A percentile compares a stretch with the other conserved stretches of the same genome.
Evolutionary conservation across 2,888 invertebrate genomes (phyloP).

Genomic region (Epinotia brunnichana): DNA sequence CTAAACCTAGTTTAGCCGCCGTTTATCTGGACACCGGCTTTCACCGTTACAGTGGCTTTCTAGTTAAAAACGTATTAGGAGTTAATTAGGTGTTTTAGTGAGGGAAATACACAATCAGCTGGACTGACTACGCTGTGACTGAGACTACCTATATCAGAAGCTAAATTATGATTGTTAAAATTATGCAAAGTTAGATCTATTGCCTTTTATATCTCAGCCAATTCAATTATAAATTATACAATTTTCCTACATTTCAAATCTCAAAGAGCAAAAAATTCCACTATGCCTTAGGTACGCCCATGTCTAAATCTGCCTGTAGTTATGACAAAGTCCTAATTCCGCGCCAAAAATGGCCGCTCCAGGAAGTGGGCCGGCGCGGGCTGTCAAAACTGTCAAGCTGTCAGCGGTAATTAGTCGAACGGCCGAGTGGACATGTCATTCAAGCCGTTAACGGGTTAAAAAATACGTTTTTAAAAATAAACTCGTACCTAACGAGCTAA

Average conservation of each 20-base stretch:
- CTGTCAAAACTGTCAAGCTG: conserved; percentile 33
- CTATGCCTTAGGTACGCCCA: too few species aligned
- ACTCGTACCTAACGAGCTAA: background rate
- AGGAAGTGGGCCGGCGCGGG: conserved; percentile 14
- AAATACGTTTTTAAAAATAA: conserved; percentile 5
- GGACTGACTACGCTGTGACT: too few species aligned
- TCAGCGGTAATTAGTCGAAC: conserved; percentile 31
- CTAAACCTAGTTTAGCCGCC: conserved; percentile 36
- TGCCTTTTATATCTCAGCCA: too few species aligned
- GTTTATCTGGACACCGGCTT: conserved; percentile 31
- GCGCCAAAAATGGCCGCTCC: conserved; percentile 12
- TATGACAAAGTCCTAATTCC: background rate
- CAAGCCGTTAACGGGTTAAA: conserved; percentile 5
- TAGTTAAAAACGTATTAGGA: conserved; percentile 18
- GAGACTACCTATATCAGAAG: too few species aligned
- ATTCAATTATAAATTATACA: too few species aligned
- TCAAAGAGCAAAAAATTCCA: too few species aligned
- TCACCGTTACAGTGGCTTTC: conserved; percentile 24
- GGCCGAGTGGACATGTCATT: conserved; percentile 14
- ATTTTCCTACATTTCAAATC: too few species aligned
- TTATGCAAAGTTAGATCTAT: too few species aligned
- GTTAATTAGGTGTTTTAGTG: conserved; percentile 1
- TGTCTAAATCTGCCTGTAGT: background rate
- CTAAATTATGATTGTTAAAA: too few species aligned
- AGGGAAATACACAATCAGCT: background rate